Base-by-base conservation (phyloP, 2,888 invertebrate species). In the Drosophila setosimentum region DNA sequence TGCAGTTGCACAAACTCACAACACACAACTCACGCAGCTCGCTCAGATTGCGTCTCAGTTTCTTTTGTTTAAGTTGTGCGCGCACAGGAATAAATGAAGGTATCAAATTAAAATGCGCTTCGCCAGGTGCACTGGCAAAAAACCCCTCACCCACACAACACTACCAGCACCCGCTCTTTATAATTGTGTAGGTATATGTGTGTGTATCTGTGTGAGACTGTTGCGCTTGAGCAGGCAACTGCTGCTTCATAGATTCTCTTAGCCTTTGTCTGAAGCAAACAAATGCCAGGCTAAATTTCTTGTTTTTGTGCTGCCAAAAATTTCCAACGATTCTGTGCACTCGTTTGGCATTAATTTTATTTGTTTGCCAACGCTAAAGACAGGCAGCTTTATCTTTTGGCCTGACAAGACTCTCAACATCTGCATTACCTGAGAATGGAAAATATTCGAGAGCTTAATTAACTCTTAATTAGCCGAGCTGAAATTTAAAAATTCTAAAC, bases 61-160 rank as follows among this genome's bases (percentile, higher is more conserved):
- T 72, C 86, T 83, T 86, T 87, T 90, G 86, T 87, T 87, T 78
- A 75, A 87, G 88, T 90, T 90, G 73, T 64, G 66, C 67, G 78
- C 79, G 80, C 73, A 73, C 64, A 58, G 83, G 73, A 78, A 73
- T 77, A 80, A 85, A 78, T 87, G 83, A 87, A 87, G 88, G 85
- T 83, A 80, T 87, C 86, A 90, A 90, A 87, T 87, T 90, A 87
- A 87, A 90, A 87, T 89, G 75, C 75, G 80, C 78, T 74, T 64
- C 78, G 60, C 58, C 73, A 75, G 81, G 78, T 81, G 84, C 57
- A 73, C 73, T 67, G 67, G 60, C 67, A 58, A 67, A 54, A 37
- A 45, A 57, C 29, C 33, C 65, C 30, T 45, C 59, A 55, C 48
- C n/a, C 59, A 62, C 24, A 35, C 32, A 48, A 2, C 48, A 24